Base-by-base conservation (phyloP, 2,113 vertebrate genomes). In the Periophthalmodon schlosseri region DNA sequence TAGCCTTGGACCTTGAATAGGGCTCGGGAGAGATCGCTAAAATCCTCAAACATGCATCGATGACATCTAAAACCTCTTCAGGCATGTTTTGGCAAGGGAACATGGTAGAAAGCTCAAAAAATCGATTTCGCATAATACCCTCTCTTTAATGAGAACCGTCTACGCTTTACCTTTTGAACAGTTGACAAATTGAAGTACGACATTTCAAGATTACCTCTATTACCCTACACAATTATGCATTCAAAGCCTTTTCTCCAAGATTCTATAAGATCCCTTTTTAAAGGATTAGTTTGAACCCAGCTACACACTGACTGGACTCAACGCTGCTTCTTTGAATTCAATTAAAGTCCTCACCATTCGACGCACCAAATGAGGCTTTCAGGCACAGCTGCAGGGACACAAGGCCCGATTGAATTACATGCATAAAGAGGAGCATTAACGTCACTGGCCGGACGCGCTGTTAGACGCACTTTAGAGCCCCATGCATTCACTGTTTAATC, bases 301-400 rank as follows among this genome's bases (percentile, higher is more conserved):
- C 60, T 34, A 33, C 13, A 33, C 24, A 3, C 60, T 34, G 2
- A 15, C 60, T 15, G 23, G 9, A 65, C 9, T 39, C 63, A 39
- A 50, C 69, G 60, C 52, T 73, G 80, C 68, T 75, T 70, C 50
- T 70, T 72, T 77, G 49, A 78, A 67, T 74, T 79, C 72, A 78
- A 49, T 20, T 76, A 68, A 82, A 58, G 74, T 69, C 79, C 20
- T 34, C 63, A 34, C 28, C 28, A 63, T 71, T 69, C 75, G 73
- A 83, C 14, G 36, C 74, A 78, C 47, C 67, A 76, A 84, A 83
- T 68, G 77, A 85, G n/a, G 57, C 69, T 76, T 86, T 88, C 60
- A 79, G 66, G 57, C 70, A 11, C 1, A n/a, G 10, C 4, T 65
- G 58, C 69, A 77, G 56, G 80, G 82, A 88, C 86, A 69, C 81